Base-by-base conservation (phyloP, 2,113 vertebrate genomes). In the Cairina moschata region DNA sequence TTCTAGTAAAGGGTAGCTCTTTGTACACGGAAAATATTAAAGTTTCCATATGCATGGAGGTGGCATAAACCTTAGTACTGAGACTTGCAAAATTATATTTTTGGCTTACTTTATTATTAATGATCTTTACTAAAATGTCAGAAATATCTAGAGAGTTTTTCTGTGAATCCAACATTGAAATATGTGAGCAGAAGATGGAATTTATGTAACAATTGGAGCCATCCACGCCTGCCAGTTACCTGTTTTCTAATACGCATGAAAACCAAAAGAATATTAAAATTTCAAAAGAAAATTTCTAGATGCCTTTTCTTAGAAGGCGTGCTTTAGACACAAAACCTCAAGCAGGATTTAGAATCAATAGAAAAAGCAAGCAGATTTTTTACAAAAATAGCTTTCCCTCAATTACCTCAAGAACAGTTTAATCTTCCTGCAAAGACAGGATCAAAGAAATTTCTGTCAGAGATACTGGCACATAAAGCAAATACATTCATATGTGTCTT, bases 51-150 rank as follows among this genome's bases (percentile, higher is more conserved):
- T 11, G 7, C 15, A 34, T 9, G 26, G 15, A 40, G 44, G 11
- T 7, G 16, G 36, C 20, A 93, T n/a, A 48, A 79, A 50, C 8
- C 6, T 36, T 31, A 62, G 21, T 9, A 86, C 15, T 50, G 71
- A 56, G 67, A 56, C 17, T 65, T 1, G 1, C 21, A 78, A 83
- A 80, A 83, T 0, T 26, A 11, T n/a, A 46, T 54, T 88, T 88
- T 32, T 78, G 14, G 73, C 25, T 88, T 81, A 66, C 9, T 88
- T 62, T 77, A 80, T 72, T 9, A 88, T 46, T 38, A 90, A 63
- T 0, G 1, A 17, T 2, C 5, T 31, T 67, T 10, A 55, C 13
- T 0, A 25, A 6, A 22, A 22, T 2, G 13, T 16, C 17, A 56
- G 46, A 78, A 83, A 86, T 34, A 88, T 2, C 11, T 40, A 38